Base-by-base conservation (phyloP, 1,140 invertebrate genomes). In the Meloidogyne chitwoodi region DNA sequence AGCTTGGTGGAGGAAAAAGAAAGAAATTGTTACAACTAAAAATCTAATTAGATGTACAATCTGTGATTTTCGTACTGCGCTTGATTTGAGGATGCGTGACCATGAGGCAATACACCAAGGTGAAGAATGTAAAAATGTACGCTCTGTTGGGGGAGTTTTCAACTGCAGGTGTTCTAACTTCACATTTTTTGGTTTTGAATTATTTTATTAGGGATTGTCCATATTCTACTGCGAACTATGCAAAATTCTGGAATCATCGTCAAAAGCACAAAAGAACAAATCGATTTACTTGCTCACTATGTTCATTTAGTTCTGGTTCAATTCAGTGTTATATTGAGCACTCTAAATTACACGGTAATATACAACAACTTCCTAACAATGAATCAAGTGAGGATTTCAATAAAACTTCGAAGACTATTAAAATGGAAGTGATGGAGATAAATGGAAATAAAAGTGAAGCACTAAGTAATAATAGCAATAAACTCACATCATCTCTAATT, bases 211-310 rank as follows among this genome's bases (percentile, higher is more conserved):
- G 76, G 27, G 76, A 77, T 22, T 77, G 76, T 6, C 76, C 76
- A 29, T 77, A 38, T 68, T 34, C 14, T 24, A 77, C 74, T n/a
- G 73, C 62, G 24, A 76, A 65, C n/a, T 77, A 62, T 22, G 73
- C 71, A 44, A 77, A 77, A 77, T 66, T 77, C 11, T 77, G 76
- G 76, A 65, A 77, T 63, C 76, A 77, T 62, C 62, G 66, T 56
- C 76, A 77, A 63, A 77, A 77, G 76, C 76, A 77, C 31, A 76
- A 75, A 68, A 72, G 66, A 12, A 27, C 27, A 1, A 56, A 24
- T 26, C 74, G 76, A 29, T 77, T 77, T 64, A 29, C 75, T 34
- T 77, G 76, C 61, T 56, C 26, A 26, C n/a, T 62, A 12, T 77
- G 76, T 56, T 63, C 74, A 5, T 77, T 77, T 31, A 64, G 68